Conservation (phyloP, 2,113 vertebrate genomes). For the Mixornis gularis region DNA sequence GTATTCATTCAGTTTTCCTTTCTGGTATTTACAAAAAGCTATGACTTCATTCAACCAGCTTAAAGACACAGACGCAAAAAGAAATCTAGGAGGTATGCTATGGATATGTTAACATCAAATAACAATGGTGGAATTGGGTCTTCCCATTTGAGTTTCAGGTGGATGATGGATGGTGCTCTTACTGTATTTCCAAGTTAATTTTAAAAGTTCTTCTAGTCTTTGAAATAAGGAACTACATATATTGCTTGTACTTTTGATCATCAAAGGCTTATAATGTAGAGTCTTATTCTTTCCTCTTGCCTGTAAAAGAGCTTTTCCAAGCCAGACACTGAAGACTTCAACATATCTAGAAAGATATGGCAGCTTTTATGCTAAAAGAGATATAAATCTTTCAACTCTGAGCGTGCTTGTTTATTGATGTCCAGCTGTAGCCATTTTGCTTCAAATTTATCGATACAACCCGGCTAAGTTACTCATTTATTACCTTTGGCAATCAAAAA, state of each 20-base stretch:
- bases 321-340: background rate
- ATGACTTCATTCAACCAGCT: background rate
- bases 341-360: background rate
- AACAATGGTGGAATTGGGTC: background rate
- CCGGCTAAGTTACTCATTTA: background rate
- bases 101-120: background rate
- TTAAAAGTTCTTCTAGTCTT: background rate
- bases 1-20: background rate
- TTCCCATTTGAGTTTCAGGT: background rate
- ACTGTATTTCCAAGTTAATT: background rate
- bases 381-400: background rate
- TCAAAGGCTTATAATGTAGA: background rate
- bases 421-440: background rate
- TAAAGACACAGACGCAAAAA: background rate
- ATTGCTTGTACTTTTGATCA: background rate
- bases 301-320: background rate
- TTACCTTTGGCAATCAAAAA: slow-evolving; percentile 37
- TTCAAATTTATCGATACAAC: background rate
- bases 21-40: background rate
- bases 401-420: slow-evolving; percentile 5
- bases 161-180: background rate
- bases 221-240: background rate
- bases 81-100: background rate
- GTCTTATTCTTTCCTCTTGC: background rate
- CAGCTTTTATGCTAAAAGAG: background rate